Base-by-base conservation (phyloP, 2,797 vertebrate genomes). In the Psittacula echo region DNA sequence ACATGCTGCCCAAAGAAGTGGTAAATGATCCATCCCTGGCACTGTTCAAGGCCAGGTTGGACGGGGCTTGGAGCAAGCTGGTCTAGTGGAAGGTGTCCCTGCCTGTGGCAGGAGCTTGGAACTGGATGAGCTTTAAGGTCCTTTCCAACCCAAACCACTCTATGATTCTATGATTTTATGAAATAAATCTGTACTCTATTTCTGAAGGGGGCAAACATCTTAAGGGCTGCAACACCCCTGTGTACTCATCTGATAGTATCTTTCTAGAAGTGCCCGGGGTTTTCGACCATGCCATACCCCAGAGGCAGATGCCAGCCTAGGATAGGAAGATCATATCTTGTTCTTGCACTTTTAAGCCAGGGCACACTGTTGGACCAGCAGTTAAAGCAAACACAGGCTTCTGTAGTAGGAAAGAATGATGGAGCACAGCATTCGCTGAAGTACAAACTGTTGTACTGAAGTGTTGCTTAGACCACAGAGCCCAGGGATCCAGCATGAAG, bases 401-500 rank as follows among this genome's bases (percentile, higher is more conserved):
- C 95, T 79, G 84, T 60, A 86, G 86, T 17, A 44, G 94, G 88
- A 78, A 94, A 94, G 94, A 94, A 72, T 48, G 88, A 92, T 89
- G 93, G 94, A 94, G 44, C 78, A 32, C 23, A 0, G 77, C 61
- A 24, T 80, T 83, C 1, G 6, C 71, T n/a, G 71, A 83, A 82
- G 94, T 65, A 94, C 93, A 79, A 92, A 95, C 65, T 9, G 56
- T 39, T 70, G 95, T 67, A 54, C 58, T 81, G 41, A 91, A 76
- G 80, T 17, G 75, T 68, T 87, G 89, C 94, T 76, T 30, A 90
- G 95, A 86, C 84, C 91, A 73, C 24, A 14, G 87, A 68, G 82
- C 30, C 29, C 86, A 61, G 16, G 89, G 94, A 94, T 95, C 93
- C 94, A 42, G 71, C 47, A 21, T 9, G 65, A 95, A 90, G 78